Percentiles rank a stretch among this genome's conserved stretches.
phyloP scores from a whole-genome alignment of 2,888 invertebrate species.

The Syrista parreyssii region DNA sequence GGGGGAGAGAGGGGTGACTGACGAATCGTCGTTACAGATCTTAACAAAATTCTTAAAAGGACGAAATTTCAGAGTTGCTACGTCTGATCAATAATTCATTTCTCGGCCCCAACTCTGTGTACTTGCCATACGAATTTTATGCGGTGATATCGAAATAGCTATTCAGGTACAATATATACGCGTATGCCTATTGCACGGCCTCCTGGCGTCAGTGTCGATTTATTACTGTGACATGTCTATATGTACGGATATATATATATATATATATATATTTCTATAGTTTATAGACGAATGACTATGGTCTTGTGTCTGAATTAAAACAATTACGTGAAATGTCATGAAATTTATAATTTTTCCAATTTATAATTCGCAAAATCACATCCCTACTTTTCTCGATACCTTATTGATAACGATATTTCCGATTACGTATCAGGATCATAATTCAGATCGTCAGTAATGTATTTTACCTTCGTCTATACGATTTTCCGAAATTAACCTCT shows the following conservation, averaged over 20 bases:
- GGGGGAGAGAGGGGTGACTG: not conserved
- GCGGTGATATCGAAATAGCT: not conserved
- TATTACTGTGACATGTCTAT: too few species aligned
- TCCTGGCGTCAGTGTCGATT: too few species aligned
- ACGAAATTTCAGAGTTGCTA: not conserved
- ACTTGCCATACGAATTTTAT: not conserved
- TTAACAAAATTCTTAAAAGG: constrained; percentile 33
- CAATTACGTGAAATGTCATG: not conserved
- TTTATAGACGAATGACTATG: too few species aligned
- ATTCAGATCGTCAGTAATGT: too few species aligned
- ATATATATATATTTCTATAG: too few species aligned
- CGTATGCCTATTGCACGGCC: too few species aligned
- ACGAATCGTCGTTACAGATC: constrained; percentile 7
- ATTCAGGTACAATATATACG: too few species aligned
- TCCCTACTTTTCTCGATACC: not conserved
- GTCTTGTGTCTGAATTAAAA: not conserved
- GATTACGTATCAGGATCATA: not conserved
- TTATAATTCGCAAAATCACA: not conserved
- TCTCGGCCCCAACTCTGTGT: too few species aligned
- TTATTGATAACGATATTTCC: not conserved
- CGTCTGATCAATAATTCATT: not conserved
- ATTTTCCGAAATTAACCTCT: constrained; percentile 51
- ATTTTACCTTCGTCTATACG: too few species aligned
- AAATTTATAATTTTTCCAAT: too few species aligned
- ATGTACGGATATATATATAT: too few species aligned